Base-by-base conservation (phyloP, 92 coral and sea anemone species). In the Heliopora coerulea region DNA sequence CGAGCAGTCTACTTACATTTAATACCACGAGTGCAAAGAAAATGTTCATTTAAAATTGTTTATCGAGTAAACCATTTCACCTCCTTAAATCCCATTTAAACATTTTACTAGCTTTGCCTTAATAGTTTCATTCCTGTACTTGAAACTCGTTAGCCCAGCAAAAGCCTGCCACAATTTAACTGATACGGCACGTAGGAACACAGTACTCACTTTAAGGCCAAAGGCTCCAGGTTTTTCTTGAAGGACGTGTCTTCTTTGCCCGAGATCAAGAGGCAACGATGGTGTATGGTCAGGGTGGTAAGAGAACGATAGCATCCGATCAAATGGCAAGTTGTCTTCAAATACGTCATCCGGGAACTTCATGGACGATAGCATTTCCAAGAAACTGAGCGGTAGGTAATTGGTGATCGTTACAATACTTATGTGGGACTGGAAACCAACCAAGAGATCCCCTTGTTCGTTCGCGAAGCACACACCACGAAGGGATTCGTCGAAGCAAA, bases 381-480 rank as follows among this genome's bases (percentile, higher is more conserved):
- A 80, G 72, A 85, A 88, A 30, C 83, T 66, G 9, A 82, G 65
- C 41, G 99, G 99, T 28, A 95, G 81, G 63, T 95, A 95, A 70
- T 95, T 82, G 19, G 89, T 75, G 46, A 95, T 63, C 17, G 91
- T 68, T 7, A 95, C 95, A 41, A 95, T 80, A 73, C 99, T 95
- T 59, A 95, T 83, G 42, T 95, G 99, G 29, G 85, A 88, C 78
- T 95, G 99, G 65, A 95, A 95, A 34, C 99, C 97, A 37, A 95
- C 99, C 54, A 95, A 63, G 40, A 95, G 88, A 79, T 95, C 99
- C 2, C 99, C 99, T 2, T 97, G 95, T n/a, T 88, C 56, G 72
- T 91, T 95, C 26, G 91, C 96, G 58, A 95, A 95, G 68, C 99
- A 95, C 76, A 95, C 99, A 9, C 99, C 97, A 20, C 97, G 85